Base-by-base conservation (phyloP, 2,888 invertebrate species). In the Branchellion lobata region DNA sequence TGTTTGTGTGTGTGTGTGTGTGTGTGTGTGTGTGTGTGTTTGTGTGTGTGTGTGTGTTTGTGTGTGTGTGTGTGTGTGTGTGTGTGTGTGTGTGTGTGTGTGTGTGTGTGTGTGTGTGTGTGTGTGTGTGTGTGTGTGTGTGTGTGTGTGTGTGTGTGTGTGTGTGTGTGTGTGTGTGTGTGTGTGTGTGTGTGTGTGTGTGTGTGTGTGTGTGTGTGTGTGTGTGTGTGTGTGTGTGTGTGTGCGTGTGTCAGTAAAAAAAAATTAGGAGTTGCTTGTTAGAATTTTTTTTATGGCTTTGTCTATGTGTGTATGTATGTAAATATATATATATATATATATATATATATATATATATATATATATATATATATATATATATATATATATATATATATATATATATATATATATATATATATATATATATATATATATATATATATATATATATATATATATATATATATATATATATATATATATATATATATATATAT, bases 201-300 rank as follows among this genome's bases (percentile, higher is more conserved):
- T 65, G n/a, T 65, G 65, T 65, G 65, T 65, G 65, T 65, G 65
- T 65, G 65, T 65, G n/a, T 65, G 65, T 65, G n/a, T 65, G 65
- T 27, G 65, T 27, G n/a, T 65, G 29, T 65, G 65, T 65, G n/a
- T 65, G 24, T 65, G 65, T 40, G 40, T 65, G 65, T 65, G 65
- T 65, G 65, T 65, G 65, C n/a, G 65, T 65, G 65, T 65, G 5
- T 65, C 29, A n/a, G 29, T 11, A 65, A 5, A 21, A 11, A 11
- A 5, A 5, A 5, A 65, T 65, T 65, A n/a, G n/a, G n/a, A n/a
- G n/a, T n/a, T n/a, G n/a, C n/a, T n/a, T n/a, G n/a, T n/a, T n/a
- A n/a, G n/a, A n/a, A n/a, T n/a, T n/a, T 5, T 65, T 27, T 65
- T 5, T 65, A 21, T 65, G 65, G 3, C 8, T 65, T 5, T 65